A percentile compares a stretch with the other conserved stretches of the same genome.
These are phyloP conservation scores for Thereva nobilitata DNA, from an alignment of 2,888 invertebrate species.

Conservation along the genomic window DNA sequence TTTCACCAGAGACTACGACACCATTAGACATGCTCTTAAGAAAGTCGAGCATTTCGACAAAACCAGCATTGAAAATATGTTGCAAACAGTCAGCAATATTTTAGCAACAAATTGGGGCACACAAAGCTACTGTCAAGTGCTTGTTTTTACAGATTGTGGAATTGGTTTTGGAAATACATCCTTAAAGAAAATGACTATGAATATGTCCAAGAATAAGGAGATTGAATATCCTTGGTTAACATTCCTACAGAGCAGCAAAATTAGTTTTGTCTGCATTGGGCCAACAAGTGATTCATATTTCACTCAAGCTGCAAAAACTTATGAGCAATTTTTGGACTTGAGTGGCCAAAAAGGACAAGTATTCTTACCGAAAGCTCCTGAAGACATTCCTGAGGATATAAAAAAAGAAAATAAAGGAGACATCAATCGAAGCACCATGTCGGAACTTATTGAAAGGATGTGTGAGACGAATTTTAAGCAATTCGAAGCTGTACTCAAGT, in stretches of 20 bases:
- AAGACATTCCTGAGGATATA: constrained; percentile 8
- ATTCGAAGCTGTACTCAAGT: constrained; percentile 72
- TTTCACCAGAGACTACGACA: constrained; percentile 87
- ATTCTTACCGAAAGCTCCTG: constrained; percentile 62
- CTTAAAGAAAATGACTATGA: constrained; percentile 63
- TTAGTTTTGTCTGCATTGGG: constrained; percentile 74
- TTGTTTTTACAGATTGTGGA: constrained; percentile 77
- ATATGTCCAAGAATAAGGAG: constrained; percentile 46
- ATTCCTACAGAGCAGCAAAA: constrained; percentile 78
- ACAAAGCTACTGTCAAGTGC: constrained; percentile 80
- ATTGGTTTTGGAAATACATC: constrained; percentile 70
- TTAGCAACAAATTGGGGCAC: constrained; percentile 89
- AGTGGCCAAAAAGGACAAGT: constrained; percentile 70
- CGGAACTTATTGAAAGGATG: constrained; percentile 66
- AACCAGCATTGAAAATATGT: constrained; percentile 78
- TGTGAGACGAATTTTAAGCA: constrained; percentile 75
- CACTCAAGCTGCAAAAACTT: constrained; percentile 56
- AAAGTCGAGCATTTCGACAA: constrained; percentile 84
- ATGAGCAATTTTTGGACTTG: constrained; percentile 79
- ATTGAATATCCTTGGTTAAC: constrained; percentile 68
- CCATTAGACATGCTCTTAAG: constrained; percentile 74
- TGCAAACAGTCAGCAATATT: constrained; percentile 77
- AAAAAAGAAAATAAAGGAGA: constrained; percentile 43
- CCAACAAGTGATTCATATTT: constrained; percentile 66
- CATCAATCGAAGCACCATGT: constrained; percentile 51